Evolutionary conservation across 1,140 invertebrate genomes (phyloP).

Genomic region (Limonius californicus): DNA sequence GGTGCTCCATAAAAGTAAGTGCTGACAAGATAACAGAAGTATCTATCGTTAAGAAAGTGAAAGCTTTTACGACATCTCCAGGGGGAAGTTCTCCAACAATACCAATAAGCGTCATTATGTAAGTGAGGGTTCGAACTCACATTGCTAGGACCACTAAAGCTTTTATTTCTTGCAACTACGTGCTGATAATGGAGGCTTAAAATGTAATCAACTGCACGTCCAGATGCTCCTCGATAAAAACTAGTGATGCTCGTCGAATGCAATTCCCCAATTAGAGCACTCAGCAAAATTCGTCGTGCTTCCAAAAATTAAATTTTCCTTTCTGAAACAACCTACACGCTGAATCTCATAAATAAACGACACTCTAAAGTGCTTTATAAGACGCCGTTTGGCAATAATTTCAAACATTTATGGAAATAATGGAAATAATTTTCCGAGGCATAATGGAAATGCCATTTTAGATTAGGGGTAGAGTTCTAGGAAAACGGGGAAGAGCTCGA

Average conservation of each 20-base stretch:
- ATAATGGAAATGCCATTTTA: background rate
- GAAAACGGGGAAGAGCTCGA: too few relatives aligned
- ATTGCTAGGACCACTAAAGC: constrained; percentile 28
- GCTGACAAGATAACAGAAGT: constrained; percentile 28
- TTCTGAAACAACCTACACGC: background rate
- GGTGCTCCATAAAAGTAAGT: constrained; percentile 28
- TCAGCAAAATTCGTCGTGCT: background rate
- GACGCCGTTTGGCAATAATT: background rate
- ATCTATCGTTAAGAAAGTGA: constrained; percentile 27
- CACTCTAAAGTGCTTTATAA: background rate
- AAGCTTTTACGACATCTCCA: constrained; percentile 27
- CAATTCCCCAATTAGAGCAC: background rate
- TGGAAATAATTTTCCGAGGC: background rate
- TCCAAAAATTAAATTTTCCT: too few relatives aligned
- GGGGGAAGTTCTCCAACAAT: constrained; percentile 25
- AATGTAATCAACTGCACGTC: constrained; percentile 25
- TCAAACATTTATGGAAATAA: background rate
- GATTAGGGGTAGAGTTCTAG: background rate
- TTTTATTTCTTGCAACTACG: constrained; percentile 25
- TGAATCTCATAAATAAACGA: background rate
- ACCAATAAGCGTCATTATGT: constrained; percentile 34
- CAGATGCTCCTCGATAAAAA: constrained; percentile 26
- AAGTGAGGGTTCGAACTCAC: constrained; percentile 28
- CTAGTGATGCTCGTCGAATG: background rate
- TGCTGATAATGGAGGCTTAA: constrained; percentile 17